phyloP scores from a whole-genome alignment of 2,888 invertebrate species.

The Drosophila emarginata region DNA sequence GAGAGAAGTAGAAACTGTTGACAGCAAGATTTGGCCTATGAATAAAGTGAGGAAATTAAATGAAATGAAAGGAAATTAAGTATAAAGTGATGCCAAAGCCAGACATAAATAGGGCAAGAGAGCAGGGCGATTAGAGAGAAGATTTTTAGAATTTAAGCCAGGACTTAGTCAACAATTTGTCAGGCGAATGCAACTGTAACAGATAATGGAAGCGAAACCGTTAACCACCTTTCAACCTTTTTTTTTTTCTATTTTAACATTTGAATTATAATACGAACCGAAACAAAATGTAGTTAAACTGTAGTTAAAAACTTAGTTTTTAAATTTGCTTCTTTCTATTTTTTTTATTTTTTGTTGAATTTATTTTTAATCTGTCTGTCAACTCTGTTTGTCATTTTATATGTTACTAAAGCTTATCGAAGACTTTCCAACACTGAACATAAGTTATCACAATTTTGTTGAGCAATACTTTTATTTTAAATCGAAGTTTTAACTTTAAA shows the following conservation, averaged over 20 bases:
- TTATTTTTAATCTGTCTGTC: too few relatives aligned
- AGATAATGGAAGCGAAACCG: background rate
- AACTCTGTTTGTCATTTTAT: too few relatives aligned
- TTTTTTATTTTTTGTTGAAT: too few relatives aligned
- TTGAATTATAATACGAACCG: too few relatives aligned
- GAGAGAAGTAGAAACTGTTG: constrained; percentile 27
- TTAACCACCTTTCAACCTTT: background rate
- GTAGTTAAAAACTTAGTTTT: too few relatives aligned
- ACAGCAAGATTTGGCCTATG: constrained; percentile 47
- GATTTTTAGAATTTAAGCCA: background rate
- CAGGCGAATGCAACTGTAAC: background rate
- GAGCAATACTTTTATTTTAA: constrained; percentile 14
- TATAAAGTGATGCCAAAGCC: constrained; percentile 4
- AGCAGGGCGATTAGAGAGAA: background rate
- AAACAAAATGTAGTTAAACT: too few relatives aligned
- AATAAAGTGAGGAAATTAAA: constrained; percentile 9
- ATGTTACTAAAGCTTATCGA: too few relatives aligned
- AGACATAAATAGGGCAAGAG: background rate
- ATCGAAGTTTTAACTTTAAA: constrained; percentile 10
- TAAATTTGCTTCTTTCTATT: too few relatives aligned
- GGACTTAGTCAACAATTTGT: constrained; percentile 3
- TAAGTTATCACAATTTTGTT: background rate
- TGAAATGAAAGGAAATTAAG: constrained; percentile 13
- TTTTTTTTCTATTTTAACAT: too few relatives aligned
- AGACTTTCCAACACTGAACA: background rate